Conservation (phyloP, 2,797 vertebrate genomes). For the Sebastes cheni region DNA sequence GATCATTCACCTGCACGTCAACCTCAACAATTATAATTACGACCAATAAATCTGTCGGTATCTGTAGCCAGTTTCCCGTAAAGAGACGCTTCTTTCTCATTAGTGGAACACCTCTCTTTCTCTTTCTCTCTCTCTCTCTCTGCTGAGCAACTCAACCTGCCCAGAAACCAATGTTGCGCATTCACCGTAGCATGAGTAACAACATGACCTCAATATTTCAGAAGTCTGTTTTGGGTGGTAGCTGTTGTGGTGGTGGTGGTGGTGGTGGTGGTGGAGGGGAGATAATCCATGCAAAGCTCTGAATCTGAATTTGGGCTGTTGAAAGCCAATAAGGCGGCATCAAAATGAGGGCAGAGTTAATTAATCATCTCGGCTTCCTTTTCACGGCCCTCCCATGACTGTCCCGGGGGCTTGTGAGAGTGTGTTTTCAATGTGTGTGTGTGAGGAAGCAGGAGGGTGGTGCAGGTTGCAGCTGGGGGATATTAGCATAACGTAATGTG, state of each 20-base stretch:
- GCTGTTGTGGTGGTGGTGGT: background rate
- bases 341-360: conserved; percentile 80
- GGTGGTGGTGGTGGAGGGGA: conserved; percentile 2
- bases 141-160: conserved; percentile 38
- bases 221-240: conserved; percentile 38
- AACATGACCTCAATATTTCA: conserved; percentile 60
- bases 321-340: conserved; percentile 77
- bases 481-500: conserved; percentile 78
- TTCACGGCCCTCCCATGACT: conserved; percentile 67
- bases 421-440: conserved; percentile 1
- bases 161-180: conserved; percentile 16
- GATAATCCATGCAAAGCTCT: conserved; percentile 74
- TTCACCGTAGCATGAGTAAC: conserved; percentile 49
- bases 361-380: conserved; percentile 81
- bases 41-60: background rate
- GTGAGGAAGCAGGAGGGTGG: conserved; percentile 55
- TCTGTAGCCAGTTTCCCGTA: background rate
- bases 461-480: conserved; percentile 75
- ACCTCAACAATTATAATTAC: conserved; percentile 1
- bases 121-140: background rate
- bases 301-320: conserved; percentile 58
- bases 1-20: conserved; percentile 9
- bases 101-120: conserved; percentile 8
- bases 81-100: conserved; percentile 14
- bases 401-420: conserved; percentile 66